phyloP scores from a whole-genome alignment of 2,797 vertebrate species.

The Remorina albescens region DNA sequence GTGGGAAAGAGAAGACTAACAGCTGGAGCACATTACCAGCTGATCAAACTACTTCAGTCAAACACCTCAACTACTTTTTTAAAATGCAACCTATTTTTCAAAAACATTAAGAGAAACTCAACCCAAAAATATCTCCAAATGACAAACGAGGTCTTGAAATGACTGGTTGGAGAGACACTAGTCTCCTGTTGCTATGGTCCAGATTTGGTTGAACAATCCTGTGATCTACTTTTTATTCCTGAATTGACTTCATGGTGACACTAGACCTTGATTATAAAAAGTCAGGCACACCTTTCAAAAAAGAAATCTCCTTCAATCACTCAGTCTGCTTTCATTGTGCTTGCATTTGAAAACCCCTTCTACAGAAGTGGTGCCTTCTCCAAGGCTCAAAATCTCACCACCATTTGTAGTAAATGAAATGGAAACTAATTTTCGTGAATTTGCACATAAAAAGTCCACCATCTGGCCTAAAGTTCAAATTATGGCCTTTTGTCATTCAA shows the following conservation, averaged over 20 bases:
- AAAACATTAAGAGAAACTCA: too few species aligned
- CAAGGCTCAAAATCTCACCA: background rate
- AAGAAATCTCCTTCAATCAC: too few species aligned
- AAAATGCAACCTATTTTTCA: background rate
- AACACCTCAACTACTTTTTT: background rate
- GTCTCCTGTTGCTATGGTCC: background rate
- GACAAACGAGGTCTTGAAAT: background rate
- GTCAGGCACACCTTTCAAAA: too few species aligned
- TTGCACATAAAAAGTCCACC: constrained; percentile 7
- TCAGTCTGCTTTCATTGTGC: background rate
- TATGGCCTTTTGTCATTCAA: constrained; percentile 15
- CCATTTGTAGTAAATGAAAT: background rate
- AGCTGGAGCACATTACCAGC: constrained; percentile 8
- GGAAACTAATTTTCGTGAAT: background rate
- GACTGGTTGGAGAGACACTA: background rate
- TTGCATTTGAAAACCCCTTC: constrained; percentile 1
- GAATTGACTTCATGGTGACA: too few species aligned
- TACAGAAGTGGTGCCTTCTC: background rate
- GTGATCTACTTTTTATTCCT: too few species aligned
- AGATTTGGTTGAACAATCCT: background rate
- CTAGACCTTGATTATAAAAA: background rate
- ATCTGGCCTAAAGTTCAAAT: background rate
- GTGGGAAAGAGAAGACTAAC: constrained; percentile 6
- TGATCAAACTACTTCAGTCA: background rate
- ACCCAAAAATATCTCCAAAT: background rate